phyloP scores from a whole-genome alignment of 2,797 vertebrate genomes.

The Tolypeutes matacus region DNA sequence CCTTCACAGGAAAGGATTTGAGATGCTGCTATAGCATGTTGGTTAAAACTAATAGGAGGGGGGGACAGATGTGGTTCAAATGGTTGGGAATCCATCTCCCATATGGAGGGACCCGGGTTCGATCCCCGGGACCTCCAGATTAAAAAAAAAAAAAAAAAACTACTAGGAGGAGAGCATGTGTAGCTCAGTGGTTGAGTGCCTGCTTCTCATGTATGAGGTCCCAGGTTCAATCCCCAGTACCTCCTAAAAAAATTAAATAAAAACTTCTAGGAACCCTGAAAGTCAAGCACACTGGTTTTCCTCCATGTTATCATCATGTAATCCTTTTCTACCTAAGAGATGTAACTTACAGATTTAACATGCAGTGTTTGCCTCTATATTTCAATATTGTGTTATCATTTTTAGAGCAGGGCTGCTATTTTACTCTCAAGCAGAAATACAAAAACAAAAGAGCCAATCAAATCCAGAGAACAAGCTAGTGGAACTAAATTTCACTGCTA shows the following conservation, averaged over 20 bases:
- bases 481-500: conserved; percentile 31
- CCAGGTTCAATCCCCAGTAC: too few relatives aligned
- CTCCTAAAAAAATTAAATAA: too few relatives aligned
- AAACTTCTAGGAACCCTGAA: neutral
- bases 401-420: conserved; percentile 26
- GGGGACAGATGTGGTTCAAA: too few relatives aligned
- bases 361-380: neutral
- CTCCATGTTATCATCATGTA: neutral
- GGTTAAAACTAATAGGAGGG: neutral
- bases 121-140: too few relatives aligned
- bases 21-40: neutral
- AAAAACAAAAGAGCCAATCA: conserved; percentile 56
- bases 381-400: neutral
- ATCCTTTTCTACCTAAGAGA: conserved; percentile 15
- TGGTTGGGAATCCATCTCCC: too few relatives aligned
- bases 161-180: too few relatives aligned
- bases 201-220: too few relatives aligned
- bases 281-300: neutral
- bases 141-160: neutral
- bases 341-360: neutral
- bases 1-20: neutral
- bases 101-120: too few relatives aligned
- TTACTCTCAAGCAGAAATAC: conserved; percentile 51
- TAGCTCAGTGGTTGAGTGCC: too few relatives aligned
- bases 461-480: conserved; percentile 10